Conservation (phyloP, 2,113 vertebrate genomes). For the Pelusios castaneus region DNA sequence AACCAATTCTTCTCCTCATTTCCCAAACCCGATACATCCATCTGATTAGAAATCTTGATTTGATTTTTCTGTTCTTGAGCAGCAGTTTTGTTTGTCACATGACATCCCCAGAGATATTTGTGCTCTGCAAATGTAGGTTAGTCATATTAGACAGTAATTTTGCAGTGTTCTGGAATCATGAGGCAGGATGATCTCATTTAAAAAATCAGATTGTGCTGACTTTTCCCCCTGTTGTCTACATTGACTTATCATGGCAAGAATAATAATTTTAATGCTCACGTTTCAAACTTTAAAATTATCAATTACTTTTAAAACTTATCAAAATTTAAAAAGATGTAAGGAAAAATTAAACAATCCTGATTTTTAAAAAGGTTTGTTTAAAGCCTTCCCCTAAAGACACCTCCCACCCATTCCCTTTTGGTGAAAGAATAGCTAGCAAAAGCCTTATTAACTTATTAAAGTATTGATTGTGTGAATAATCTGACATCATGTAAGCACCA, state of each 20-base stretch:
- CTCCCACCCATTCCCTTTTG: not conserved
- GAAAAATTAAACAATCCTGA: not conserved
- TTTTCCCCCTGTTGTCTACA: not conserved
- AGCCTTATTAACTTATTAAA: not conserved
- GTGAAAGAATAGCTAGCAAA: not conserved
- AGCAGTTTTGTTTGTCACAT: not conserved
- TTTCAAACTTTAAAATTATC: not conserved
- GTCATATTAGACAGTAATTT: not conserved
- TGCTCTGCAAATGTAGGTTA: not conserved
- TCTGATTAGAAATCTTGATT: slow-evolving; percentile 20
- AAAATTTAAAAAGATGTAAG: not conserved
- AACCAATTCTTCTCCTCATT: slow-evolving; percentile 26
- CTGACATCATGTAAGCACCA: not conserved
- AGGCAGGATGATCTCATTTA: slow-evolving; percentile 17
- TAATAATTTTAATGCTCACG: not conserved
- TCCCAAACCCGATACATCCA: slow-evolving; percentile 18
- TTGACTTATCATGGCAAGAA: not conserved
- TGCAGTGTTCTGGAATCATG: not conserved
- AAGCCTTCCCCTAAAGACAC: not conserved
- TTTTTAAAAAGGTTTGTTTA: not conserved
- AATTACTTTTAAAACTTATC: too few species aligned
- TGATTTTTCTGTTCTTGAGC: slow-evolving; percentile 20
- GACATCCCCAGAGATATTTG: not conserved
- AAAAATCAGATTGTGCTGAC: slow-evolving; percentile 16
- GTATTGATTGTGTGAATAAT: not conserved